A percentile compares a stretch with the other conserved stretches of the same genome.
Conservation (phyloP, 1,140 invertebrate genomes). For the Latrodectus geometricus region DNA sequence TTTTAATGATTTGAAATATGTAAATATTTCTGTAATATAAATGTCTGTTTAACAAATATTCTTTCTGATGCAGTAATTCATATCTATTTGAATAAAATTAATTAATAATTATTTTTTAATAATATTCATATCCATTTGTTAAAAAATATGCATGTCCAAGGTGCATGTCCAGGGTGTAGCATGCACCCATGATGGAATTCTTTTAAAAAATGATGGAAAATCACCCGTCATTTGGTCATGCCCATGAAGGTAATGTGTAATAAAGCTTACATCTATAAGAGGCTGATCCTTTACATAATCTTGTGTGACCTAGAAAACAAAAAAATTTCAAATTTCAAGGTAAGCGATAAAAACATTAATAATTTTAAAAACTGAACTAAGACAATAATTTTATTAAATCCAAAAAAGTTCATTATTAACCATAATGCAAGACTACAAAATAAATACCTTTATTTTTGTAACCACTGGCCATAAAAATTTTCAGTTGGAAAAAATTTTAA, state of each 20-base stretch:
- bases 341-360: neutral
- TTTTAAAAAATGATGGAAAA: conserved; percentile 41
- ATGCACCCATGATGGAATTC: conserved; percentile 43
- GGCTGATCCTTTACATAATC: conserved; percentile 12
- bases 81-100: no score
- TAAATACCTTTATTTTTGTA: neutral
- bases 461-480: no score
- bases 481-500: no score
- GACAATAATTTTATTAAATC: no score
- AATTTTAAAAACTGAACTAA: neutral
- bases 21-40: no score
- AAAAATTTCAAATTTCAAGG: neutral
- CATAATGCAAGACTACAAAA: neutral
- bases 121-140: neutral
- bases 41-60: no score
- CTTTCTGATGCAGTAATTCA: no score
- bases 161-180: conserved; percentile 53
- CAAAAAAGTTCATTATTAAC: no score
- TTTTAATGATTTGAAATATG: no score
- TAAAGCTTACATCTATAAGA: conserved; percentile 43
- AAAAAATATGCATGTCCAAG: conserved; percentile 52
- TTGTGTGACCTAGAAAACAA: conserved; percentile 18
- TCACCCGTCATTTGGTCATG: conserved; percentile 53
- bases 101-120: no score
- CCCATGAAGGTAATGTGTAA: conserved; percentile 54